Evolutionary conservation across 2,113 vertebrate genomes (phyloP).

Genomic region (Petrocephalus zakoni): DNA sequence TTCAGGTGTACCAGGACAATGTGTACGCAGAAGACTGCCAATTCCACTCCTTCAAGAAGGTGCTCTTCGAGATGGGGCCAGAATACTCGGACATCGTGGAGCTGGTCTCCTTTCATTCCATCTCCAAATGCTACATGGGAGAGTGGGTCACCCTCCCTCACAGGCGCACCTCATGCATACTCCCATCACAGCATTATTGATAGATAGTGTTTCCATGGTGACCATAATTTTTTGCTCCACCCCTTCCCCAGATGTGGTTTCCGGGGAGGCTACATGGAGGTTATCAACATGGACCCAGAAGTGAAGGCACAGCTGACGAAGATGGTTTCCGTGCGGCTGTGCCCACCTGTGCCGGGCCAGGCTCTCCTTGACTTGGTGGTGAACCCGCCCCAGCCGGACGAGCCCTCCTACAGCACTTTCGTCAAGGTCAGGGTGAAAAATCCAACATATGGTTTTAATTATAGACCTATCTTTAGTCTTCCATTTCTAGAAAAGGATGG

Average conservation of each 20-base stretch:
- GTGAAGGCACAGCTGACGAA: constrained; percentile 64
- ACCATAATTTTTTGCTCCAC: neutral
- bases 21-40: constrained; percentile 62
- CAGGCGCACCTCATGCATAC: neutral
- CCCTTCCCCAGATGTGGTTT: constrained; percentile 68
- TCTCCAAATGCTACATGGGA: constrained; percentile 75
- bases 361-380: constrained; percentile 54
- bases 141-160: constrained; percentile 56
- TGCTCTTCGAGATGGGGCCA: constrained; percentile 68
- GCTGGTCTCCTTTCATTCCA: constrained; percentile 70
- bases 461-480: no score
- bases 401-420: constrained; percentile 63
- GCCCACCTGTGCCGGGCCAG: constrained; percentile 63
- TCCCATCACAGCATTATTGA: neutral
- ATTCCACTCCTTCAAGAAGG: constrained; percentile 78
- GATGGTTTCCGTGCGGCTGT: constrained; percentile 64
- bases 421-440: constrained; percentile 41
- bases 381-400: constrained; percentile 53
- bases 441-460: no score
- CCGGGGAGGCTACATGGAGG: constrained; percentile 68
- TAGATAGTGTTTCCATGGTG: neutral
- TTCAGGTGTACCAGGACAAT: constrained; percentile 67
- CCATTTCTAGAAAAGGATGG: no score
- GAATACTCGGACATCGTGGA: constrained; percentile 56
- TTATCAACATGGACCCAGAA: constrained; percentile 62